These are phyloP conservation scores for Coilia nasus DNA, from an alignment of 2,797 vertebrate genomes.

Conservation along the genomic window DNA sequence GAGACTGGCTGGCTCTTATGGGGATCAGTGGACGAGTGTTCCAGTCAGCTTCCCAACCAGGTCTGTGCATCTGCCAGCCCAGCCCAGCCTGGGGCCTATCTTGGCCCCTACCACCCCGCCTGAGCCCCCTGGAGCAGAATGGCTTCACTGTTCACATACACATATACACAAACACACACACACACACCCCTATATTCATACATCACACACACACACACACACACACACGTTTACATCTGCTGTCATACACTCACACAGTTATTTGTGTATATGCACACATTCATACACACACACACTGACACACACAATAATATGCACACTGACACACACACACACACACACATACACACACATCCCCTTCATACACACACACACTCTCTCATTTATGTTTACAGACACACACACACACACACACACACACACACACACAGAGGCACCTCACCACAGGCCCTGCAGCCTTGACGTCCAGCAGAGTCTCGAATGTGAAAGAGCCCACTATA, in stretches of 20 bases:
- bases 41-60: not conserved
- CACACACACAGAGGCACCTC: not conserved
- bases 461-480: not conserved
- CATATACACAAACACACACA: not conserved
- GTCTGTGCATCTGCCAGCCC: constrained; percentile 1
- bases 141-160: constrained; percentile 9
- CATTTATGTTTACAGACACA: not conserved
- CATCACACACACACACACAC: not conserved
- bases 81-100: not conserved
- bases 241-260: no score
- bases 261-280: no score
- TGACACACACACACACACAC: no score
- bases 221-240: no score
- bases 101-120: not conserved
- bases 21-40: not conserved
- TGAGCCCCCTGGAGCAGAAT: not conserved
- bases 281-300: not conserved
- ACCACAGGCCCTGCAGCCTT: not conserved
- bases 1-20: not conserved
- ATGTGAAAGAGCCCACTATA: constrained; percentile 6
- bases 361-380: not conserved
- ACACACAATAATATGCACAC: no score
- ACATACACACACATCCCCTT: no score
- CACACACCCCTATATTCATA: not conserved
- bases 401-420: not conserved